Evolutionary conservation across 2,797 vertebrate species (phyloP).

Genomic region (Decapterus maruadsi): DNA sequence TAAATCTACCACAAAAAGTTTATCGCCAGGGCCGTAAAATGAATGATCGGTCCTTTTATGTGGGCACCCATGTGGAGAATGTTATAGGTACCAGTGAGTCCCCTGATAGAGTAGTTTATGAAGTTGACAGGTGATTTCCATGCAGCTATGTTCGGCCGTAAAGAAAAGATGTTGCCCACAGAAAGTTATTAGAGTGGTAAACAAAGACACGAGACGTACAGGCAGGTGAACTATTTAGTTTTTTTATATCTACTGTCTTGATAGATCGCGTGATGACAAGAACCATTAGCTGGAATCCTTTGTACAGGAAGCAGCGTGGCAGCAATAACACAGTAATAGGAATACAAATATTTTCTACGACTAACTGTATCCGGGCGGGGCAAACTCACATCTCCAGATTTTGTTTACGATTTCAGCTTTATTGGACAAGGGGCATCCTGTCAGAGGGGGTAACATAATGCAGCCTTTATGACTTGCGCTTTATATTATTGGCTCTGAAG

Average conservation of each 20-base stretch:
- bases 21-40: background rate
- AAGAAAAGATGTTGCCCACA: conserved; percentile 59
- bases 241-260: background rate
- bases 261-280: conserved; percentile 30
- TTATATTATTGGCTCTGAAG: conserved; percentile 39
- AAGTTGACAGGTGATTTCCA: conserved; percentile 66
- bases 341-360: background rate
- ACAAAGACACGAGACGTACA: conserved; percentile 25
- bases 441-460: conserved; percentile 9
- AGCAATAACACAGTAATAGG: background rate
- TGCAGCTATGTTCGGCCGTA: conserved; percentile 63
- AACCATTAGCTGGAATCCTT: conserved; percentile 14
- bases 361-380: background rate
- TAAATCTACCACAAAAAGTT: background rate
- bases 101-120: conserved; percentile 57
- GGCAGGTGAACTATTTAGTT: conserved; percentile 22
- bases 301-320: background rate
- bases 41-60: conserved; percentile 35
- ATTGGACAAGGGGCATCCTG: background rate
- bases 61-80: conserved; percentile 38
- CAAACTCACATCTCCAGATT: background rate
- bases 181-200: conserved; percentile 29
- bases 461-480: conserved; percentile 29
- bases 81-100: conserved; percentile 36
- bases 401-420: conserved; percentile 5